Conservation (phyloP, 1,140 invertebrate genomes). For the Trissolcus basalis region DNA sequence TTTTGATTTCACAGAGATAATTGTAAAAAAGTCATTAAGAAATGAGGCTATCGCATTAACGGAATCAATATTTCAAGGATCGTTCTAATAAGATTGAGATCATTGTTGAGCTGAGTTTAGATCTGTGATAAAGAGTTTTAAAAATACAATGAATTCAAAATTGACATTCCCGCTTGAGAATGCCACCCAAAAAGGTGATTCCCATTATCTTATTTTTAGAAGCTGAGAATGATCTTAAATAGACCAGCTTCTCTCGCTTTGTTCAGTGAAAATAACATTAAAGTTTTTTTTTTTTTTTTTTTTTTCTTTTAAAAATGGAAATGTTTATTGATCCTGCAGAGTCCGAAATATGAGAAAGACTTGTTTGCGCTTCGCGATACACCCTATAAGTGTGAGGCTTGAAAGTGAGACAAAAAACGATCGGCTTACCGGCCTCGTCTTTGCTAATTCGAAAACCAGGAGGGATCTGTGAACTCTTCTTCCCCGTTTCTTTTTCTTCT, state of each 20-base stretch:
- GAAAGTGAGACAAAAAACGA: slow-evolving; percentile 48
- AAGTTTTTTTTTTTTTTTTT: not conserved
- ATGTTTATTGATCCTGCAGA: slow-evolving; percentile 35
- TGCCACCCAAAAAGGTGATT: too few relatives aligned
- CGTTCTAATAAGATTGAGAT: too few relatives aligned
- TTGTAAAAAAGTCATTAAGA: too few relatives aligned
- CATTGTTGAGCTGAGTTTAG: too few relatives aligned
- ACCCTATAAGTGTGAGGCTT: slow-evolving; percentile 50
- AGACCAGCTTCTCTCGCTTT: not conserved
- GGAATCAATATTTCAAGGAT: too few relatives aligned
- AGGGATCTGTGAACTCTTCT: slow-evolving; percentile 25
- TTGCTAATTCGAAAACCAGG: slow-evolving; percentile 50
- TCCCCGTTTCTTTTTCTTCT: slow-evolving; percentile 24
- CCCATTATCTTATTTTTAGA: too few relatives aligned
- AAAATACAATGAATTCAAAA: too few relatives aligned
- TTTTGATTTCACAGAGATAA: too few relatives aligned
- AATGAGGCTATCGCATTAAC: too few relatives aligned
- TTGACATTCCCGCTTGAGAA: too few relatives aligned
- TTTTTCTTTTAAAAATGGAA: slow-evolving; percentile 4
- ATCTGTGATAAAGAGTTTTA: too few relatives aligned
- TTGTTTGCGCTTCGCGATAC: slow-evolving; percentile 33
- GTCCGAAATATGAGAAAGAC: slow-evolving; percentile 41
- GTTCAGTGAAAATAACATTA: not conserved
- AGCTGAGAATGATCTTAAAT: too few relatives aligned
- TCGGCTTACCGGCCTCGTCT: slow-evolving; percentile 50